phyloP scores from a whole-genome alignment of 2,113 vertebrate species.

The Serilophus lunatus region DNA sequence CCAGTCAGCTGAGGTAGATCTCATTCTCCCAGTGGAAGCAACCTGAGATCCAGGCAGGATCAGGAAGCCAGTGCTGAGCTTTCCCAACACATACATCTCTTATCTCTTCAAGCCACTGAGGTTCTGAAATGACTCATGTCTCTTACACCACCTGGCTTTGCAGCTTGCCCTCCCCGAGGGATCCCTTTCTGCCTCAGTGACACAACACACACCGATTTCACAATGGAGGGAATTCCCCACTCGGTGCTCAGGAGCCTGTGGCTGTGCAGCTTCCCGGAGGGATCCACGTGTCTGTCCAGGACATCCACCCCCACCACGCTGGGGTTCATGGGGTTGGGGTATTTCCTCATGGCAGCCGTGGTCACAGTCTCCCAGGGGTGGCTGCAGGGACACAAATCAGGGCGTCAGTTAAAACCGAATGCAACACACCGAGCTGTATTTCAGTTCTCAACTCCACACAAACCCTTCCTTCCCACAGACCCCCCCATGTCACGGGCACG shows the following conservation, averaged over 20 bases:
- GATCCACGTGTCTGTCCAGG: constrained; percentile 83
- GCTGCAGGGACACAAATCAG: constrained; percentile 60
- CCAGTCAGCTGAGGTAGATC: neutral
- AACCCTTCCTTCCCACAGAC: neutral
- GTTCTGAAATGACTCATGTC: accelerated
- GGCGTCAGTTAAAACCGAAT: neutral
- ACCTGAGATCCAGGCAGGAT: neutral
- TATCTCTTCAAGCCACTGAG: neutral
- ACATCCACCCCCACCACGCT: constrained; percentile 95
- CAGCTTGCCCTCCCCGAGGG: neutral
- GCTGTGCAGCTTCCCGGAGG: constrained; percentile 87
- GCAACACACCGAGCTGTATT: neutral
- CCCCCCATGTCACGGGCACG: accelerated
- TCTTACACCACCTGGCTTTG: neutral
- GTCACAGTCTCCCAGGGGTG: constrained; percentile 97
- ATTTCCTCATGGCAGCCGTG: constrained; percentile 97
- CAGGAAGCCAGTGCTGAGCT: neutral
- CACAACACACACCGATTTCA: constrained; percentile 83
- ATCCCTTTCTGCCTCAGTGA: neutral
- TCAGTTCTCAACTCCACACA: neutral
- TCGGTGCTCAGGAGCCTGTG: constrained; percentile 92
- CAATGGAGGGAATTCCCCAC: constrained; percentile 96
- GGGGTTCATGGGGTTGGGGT: constrained; percentile 98
- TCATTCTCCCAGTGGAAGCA: neutral
- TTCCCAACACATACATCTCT: accelerated